Evolutionary conservation across 2,113 vertebrate genomes (phyloP).

Genomic region (Cryptotis parvus): DNA sequence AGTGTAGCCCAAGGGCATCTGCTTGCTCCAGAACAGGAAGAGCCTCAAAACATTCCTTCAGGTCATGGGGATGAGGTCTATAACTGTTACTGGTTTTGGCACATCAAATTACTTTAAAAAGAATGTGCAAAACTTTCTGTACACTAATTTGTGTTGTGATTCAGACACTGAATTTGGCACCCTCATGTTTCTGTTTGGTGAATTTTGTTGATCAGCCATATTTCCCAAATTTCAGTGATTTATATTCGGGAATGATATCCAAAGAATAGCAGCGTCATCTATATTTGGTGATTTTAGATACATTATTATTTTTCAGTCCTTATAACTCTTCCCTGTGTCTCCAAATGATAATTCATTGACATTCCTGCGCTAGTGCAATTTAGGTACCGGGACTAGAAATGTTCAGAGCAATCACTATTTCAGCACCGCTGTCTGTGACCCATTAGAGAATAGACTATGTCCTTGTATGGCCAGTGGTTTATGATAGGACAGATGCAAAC

Average conservation of each 20-base stretch:
- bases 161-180: background rate
- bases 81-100: no score
- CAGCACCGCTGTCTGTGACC: background rate
- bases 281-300: conserved; percentile 12
- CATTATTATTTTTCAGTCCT: background rate
- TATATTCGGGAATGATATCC: background rate
- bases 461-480: background rate
- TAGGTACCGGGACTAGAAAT: background rate
- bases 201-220: background rate
- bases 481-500: background rate
- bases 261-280: background rate
- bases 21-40: no score
- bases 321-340: background rate
- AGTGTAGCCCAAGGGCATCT: no score
- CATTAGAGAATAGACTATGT: background rate
- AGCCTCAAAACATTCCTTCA: no score
- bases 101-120: no score
- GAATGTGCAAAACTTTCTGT: background rate
- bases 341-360: background rate
- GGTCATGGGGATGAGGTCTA: no score
- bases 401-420: background rate
- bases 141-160: background rate
- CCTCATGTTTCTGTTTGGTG: background rate
- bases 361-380: background rate
- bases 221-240: conserved; percentile 2